Base-by-base conservation (phyloP, 1,140 invertebrate genomes). In the Hyposmocoma kahamanoa region DNA sequence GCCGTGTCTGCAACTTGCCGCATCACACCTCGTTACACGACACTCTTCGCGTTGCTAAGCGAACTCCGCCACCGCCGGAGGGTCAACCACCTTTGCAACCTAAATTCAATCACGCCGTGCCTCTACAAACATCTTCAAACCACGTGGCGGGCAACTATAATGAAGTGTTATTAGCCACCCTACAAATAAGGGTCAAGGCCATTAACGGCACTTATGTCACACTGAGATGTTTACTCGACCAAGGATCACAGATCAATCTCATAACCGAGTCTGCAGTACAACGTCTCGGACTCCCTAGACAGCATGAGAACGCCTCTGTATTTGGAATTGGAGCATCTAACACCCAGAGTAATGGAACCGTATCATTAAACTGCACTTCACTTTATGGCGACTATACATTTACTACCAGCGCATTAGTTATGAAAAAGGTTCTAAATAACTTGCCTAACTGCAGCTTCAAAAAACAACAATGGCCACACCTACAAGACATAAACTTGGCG, bases 11-110 rank as follows among this genome's bases (percentile, higher is more conserved):
- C 45, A 50, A 62, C 3, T 10, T 41, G 6, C 13, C 34, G 10
- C 54, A 57, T 34, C 41, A 57, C 28, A 62, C 54, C 1, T 42
- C 41, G 17, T 26, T 62, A 9, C 52, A 57, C 24, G 30, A 34
- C 15, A 34, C 15, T 4, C n/a, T 34, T n/a, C 30, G 30, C 3
- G 30, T 22, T 10, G 10, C 21, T 6, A 34, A 5, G n/a, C 30
- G 5, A 13, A 13, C 10, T 5, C 30, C 3, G 10, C 30, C 3
- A 34, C 4, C n/a, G 5, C 30, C 24, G 15, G 10, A 4, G 30
- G n/a, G n/a, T 34, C 4, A 34, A n/a, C 30, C 6, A 26, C 24
- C 24, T 5, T 6, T 11, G 5, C 24, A 5, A 26, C 5, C 5
- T 26, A 11, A 26, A 26, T 26, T 11, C 5, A 26, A 26, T 26